Evolutionary conservation across 2,797 vertebrate species (phyloP).

Genomic region (Anomalospiza imberbis): DNA sequence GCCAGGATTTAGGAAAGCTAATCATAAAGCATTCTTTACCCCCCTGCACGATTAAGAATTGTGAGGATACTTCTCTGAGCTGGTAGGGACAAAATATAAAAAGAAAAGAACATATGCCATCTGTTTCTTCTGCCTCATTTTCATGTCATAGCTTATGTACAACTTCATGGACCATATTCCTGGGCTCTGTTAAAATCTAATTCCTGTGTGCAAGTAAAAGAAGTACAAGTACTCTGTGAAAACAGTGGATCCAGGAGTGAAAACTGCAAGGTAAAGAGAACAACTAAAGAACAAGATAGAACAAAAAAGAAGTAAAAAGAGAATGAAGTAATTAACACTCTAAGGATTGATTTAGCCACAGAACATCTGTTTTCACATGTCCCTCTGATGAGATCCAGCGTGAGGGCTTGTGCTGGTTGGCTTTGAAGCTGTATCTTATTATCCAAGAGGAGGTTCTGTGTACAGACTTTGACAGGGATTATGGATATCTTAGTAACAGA

Average conservation of each 20-base stretch:
- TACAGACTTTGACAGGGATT: background rate
- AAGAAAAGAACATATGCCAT: background rate
- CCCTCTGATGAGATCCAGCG: background rate
- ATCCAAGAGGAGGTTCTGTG: background rate
- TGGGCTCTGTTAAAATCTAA: background rate
- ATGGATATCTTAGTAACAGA: background rate
- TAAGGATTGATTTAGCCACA: background rate
- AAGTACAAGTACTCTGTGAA: background rate
- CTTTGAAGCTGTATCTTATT: slow-evolving; percentile 4
- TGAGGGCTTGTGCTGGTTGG: background rate
- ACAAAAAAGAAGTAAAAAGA: no score
- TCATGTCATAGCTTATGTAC: background rate
- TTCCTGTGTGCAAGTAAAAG: background rate
- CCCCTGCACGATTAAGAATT: background rate
- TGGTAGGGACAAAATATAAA: background rate
- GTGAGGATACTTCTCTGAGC: background rate
- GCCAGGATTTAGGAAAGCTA: background rate
- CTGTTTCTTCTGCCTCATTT: background rate
- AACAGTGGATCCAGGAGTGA: background rate
- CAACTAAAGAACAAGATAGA: background rate
- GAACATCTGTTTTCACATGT: slow-evolving; percentile 21
- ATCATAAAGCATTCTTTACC: background rate
- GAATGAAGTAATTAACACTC: background rate
- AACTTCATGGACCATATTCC: background rate
- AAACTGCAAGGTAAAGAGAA: background rate